These are phyloP conservation scores for Stichodactyla mertensii DNA, from an alignment of 64 coral and sea anemone species.

Conservation along the genomic window DNA sequence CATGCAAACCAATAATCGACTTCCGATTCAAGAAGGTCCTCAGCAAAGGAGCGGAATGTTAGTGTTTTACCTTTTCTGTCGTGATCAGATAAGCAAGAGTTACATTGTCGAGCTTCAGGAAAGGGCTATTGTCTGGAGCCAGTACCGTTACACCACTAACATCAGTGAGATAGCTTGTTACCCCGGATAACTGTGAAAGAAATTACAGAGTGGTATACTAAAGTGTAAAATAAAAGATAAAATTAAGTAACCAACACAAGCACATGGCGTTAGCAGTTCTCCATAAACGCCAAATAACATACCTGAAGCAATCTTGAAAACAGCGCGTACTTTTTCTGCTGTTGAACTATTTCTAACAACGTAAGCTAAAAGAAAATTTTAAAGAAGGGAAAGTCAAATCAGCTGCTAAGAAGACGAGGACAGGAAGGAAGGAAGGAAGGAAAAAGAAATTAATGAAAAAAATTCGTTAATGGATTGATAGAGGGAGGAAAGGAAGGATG, in stretches of 20 bases:
- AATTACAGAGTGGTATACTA: background rate
- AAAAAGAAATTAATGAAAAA: too few relatives aligned
- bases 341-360: background rate
- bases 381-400: background rate
- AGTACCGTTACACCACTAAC: slow-evolving; percentile 19
- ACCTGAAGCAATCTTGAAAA: slow-evolving; percentile 3
- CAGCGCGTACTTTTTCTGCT: background rate
- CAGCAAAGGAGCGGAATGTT: too few relatives aligned
- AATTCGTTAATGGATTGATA: too few relatives aligned
- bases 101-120: slow-evolving; percentile 33
- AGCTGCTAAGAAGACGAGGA: background rate
- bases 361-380: background rate
- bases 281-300: background rate
- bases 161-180: slow-evolving; percentile 28
- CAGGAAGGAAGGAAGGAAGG: too few relatives aligned
- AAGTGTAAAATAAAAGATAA: background rate
- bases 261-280: too few relatives aligned
- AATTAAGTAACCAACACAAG: background rate
- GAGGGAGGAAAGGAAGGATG: too few relatives aligned
- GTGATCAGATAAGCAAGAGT: slow-evolving; percentile 31
- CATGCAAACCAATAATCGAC: too few relatives aligned
- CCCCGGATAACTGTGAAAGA: background rate
- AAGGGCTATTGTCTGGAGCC: slow-evolving; percentile 37
- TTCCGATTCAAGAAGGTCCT: too few relatives aligned
- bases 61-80: slow-evolving; percentile 28